A percentile compares a stretch with the other conserved stretches of the same genome.
phyloP scores from a whole-genome alignment of 2,888 invertebrate species.

The Acanthoscelides obtectus region DNA sequence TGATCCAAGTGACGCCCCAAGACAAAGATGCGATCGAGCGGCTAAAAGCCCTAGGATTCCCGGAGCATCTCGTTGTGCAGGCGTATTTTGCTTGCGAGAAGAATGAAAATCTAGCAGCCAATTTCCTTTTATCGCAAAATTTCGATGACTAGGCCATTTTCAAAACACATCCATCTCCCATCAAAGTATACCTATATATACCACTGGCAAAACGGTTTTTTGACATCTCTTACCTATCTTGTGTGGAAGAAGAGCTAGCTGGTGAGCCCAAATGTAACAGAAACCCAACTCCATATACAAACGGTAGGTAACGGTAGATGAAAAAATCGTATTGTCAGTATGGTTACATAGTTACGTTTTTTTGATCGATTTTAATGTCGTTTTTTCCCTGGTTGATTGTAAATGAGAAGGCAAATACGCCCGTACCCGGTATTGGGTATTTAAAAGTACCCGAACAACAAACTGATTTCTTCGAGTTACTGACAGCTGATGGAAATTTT shows the following conservation, averaged over 20 bases:
- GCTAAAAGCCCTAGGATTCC: constrained; percentile 95
- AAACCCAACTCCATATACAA: too few species aligned
- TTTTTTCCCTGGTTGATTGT: background rate
- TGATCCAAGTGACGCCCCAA: constrained; percentile 82
- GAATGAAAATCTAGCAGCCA: constrained; percentile 95
- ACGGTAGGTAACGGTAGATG: background rate
- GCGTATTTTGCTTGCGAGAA: constrained; percentile 99
- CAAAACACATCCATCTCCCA: background rate
- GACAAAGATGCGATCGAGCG: constrained; percentile 97
- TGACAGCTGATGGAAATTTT: too few species aligned
- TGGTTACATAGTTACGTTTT: background rate
- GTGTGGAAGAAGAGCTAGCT: background rate
- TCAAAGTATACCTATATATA: background rate
- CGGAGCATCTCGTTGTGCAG: constrained; percentile 94
- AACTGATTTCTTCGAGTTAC: too few species aligned
- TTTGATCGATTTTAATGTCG: background rate
- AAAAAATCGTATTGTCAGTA: background rate
- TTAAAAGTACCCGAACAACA: too few species aligned
- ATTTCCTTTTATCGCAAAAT: constrained; percentile 87
- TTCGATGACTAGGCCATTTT: constrained; percentile 69
- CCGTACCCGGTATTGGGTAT: background rate
- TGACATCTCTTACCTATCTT: background rate
- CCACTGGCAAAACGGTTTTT: background rate
- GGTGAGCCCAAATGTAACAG: background rate
- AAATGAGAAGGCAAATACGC: background rate